Conservation (phyloP, 2,113 vertebrate genomes). For the Bubo scandiacus region DNA sequence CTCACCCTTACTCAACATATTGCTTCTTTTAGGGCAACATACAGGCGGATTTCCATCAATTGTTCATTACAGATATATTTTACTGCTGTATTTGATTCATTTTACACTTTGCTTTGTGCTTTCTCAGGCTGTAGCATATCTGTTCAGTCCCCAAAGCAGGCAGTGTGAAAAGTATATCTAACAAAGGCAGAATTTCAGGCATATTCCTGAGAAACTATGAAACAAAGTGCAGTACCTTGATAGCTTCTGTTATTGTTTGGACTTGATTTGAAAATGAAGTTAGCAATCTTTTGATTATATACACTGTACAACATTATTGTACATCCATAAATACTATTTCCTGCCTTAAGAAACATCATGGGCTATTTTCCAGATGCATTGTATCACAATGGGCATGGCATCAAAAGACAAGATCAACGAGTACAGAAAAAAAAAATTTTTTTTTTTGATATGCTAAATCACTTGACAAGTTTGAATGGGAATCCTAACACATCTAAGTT, state of each 20-base stretch:
- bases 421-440: not conserved
- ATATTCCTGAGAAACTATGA: not conserved
- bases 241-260: slow-evolving; percentile 17
- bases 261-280: slow-evolving; percentile 12
- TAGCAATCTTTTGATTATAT: slow-evolving; percentile 45
- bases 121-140: not conserved
- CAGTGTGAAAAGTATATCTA: not conserved
- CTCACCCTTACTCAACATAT: not conserved
- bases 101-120: not conserved
- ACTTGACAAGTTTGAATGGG: not conserved
- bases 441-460: not conserved
- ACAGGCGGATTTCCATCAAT: not conserved
- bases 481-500: not conserved
- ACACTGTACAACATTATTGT: slow-evolving; percentile 19
- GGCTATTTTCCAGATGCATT: slow-evolving; percentile 30
- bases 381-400: slow-evolving; percentile 20
- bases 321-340: slow-evolving; percentile 33
- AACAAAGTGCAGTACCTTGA: not conserved
- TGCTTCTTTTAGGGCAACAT: not conserved
- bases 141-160: not conserved
- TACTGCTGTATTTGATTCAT: not conserved
- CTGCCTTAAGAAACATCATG: not conserved
- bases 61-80: not conserved
- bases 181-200: not conserved
- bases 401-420: slow-evolving; percentile 38